Conservation (phyloP, 2,113 vertebrate species). For the Strix aluco region DNA sequence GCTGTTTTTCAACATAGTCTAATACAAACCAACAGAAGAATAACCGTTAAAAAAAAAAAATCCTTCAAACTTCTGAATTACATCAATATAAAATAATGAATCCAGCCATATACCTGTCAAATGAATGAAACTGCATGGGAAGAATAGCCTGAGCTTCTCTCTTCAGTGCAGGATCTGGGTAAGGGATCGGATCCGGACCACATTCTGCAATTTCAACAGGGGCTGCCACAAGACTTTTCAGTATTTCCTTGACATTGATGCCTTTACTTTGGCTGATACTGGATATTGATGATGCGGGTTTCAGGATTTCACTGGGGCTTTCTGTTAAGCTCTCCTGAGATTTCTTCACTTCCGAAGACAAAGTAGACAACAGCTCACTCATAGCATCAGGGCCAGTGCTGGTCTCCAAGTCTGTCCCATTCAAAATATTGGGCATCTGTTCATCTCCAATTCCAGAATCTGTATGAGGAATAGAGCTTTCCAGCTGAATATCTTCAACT, state of each 20-base stretch:
- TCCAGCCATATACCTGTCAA: constrained; percentile 88
- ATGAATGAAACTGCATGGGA: constrained; percentile 97
- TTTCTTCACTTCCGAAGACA: constrained; percentile 89
- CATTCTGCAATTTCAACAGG: constrained; percentile 86
- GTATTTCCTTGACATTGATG: constrained; percentile 94
- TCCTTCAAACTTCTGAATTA: background rate
- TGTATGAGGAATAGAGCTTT: constrained; percentile 83
- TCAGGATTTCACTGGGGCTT: constrained; percentile 82
- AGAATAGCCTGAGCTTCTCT: constrained; percentile 87
- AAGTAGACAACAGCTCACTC: constrained; percentile 85
- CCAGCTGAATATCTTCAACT: constrained; percentile 80
- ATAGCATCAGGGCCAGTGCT: constrained; percentile 78
- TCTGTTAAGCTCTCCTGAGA: constrained; percentile 86
- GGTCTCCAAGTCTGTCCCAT: constrained; percentile 85
- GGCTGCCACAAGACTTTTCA: constrained; percentile 93
- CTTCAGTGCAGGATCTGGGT: constrained; percentile 89
- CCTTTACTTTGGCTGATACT: constrained; percentile 92
- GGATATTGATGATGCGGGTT: constrained; percentile 82
- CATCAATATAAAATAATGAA: constrained; percentile 1
- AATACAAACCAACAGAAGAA: background rate
- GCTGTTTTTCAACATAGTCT: background rate
- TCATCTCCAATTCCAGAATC: constrained; percentile 92
- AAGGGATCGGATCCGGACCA: constrained; percentile 85
- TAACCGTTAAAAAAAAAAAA: background rate
- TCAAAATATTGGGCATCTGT: constrained; percentile 82